Conservation (phyloP, 2,797 vertebrate genomes). For the Brachyalestes nurse region DNA sequence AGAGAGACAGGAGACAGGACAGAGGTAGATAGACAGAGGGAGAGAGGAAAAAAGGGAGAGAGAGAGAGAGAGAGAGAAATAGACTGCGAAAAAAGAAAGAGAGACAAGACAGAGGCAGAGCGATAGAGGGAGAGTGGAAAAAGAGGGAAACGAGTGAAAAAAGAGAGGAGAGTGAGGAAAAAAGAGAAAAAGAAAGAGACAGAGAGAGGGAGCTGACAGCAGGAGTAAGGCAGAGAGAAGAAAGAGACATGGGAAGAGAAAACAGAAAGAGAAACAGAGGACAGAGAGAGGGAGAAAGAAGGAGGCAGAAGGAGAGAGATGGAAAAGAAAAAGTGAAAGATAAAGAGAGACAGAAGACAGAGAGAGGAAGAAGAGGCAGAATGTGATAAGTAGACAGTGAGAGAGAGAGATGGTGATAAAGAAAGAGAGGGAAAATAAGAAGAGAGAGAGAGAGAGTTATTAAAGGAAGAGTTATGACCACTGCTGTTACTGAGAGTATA, state of each 20-base stretch:
- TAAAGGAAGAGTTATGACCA: background rate
- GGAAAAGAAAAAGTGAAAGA: too few relatives aligned
- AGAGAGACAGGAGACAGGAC: background rate
- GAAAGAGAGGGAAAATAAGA: too few relatives aligned
- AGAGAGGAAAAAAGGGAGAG: background rate
- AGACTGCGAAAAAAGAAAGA: background rate
- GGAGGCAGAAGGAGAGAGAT: background rate
- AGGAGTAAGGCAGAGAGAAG: slow-evolving; percentile 25
- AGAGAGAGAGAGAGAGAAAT: too few relatives aligned
- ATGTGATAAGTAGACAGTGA: too few relatives aligned
- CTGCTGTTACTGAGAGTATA: too few relatives aligned
- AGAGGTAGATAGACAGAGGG: background rate
- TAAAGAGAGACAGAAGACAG: too few relatives aligned
- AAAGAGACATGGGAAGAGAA: too few relatives aligned
- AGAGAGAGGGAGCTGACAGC: too few relatives aligned
- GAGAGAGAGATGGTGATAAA: too few relatives aligned
- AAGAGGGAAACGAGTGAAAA: slow-evolving; percentile 38
- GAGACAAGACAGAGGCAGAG: background rate
- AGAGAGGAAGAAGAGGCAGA: too few relatives aligned
- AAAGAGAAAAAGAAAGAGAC: too few relatives aligned
- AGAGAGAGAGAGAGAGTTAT: background rate
- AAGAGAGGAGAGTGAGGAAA: too few relatives aligned
- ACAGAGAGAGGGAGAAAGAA: background rate
- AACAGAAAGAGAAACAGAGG: accelerated
- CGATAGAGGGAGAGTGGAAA: background rate